phyloP scores from a whole-genome alignment of 1,140 invertebrate species.

The Drosophila triauraria region DNA sequence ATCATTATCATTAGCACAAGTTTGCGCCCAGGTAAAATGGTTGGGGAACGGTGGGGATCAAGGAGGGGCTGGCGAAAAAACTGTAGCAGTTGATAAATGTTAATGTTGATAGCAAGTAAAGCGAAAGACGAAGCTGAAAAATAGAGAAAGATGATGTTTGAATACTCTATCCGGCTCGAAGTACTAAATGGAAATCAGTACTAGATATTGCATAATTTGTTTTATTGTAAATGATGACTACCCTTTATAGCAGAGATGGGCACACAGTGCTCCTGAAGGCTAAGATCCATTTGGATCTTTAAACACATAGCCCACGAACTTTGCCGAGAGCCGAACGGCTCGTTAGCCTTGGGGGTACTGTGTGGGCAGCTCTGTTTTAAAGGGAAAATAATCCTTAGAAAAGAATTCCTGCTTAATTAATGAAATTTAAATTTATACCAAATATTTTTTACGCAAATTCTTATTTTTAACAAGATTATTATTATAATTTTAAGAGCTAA shows the following conservation, averaged over 20 bases:
- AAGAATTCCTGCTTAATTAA: no score
- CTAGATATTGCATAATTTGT: no score
- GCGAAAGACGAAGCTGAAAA: conserved; percentile 22
- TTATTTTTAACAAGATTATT: no score
- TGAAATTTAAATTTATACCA: no score
- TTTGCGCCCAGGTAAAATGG: conserved; percentile 54
- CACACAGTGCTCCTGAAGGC: neutral
- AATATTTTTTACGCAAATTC: no score
- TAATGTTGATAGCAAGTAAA: conserved; percentile 75
- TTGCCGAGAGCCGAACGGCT: neutral
- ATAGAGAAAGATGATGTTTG: neutral
- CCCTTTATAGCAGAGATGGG: no score
- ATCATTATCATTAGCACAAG: conserved; percentile 81
- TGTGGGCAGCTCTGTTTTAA: neutral
- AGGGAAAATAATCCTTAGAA: neutral
- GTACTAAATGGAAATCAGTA: no score
- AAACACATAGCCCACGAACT: no score
- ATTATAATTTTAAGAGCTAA: neutral
- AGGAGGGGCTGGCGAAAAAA: conserved; percentile 41
- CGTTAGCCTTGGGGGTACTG: neutral
- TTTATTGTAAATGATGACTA: neutral
- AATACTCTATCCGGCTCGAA: conserved; percentile 38
- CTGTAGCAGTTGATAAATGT: conserved; percentile 83
- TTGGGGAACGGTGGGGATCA: neutral
- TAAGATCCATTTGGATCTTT: neutral